Conservation (phyloP, 2,888 invertebrate species). For the Beris morrisii region DNA sequence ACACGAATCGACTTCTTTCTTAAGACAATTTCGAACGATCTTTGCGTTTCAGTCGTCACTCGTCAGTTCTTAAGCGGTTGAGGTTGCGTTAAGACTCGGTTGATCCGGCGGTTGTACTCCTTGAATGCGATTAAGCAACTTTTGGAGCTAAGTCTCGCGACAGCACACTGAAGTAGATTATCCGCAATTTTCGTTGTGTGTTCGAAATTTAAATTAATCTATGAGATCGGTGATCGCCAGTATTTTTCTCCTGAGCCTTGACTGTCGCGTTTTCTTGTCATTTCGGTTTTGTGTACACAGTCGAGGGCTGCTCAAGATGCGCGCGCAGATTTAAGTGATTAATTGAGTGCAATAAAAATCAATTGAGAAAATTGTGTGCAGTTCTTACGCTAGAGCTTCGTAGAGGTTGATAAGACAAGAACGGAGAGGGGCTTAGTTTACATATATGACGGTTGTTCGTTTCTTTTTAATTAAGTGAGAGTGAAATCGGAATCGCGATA, state of each 20-base stretch:
- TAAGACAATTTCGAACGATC: too few relatives aligned
- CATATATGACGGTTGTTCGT: not conserved
- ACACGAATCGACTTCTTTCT: too few relatives aligned
- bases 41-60: not conserved
- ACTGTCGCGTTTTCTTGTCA: too few relatives aligned
- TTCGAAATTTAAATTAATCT: too few relatives aligned
- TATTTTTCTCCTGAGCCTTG: too few relatives aligned
- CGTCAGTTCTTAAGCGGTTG: constrained; percentile 7
- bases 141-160: not conserved
- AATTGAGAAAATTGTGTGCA: constrained; percentile 15
- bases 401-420: too few relatives aligned
- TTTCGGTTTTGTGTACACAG: not conserved
- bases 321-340: constrained; percentile 26
- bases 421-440: not conserved
- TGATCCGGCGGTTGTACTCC: not conserved
- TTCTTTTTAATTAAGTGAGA: not conserved
- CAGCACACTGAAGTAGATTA: too few relatives aligned
- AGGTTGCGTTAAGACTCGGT: constrained; percentile 11
- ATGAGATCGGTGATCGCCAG: too few relatives aligned
- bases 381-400: not conserved
- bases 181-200: too few relatives aligned
- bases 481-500: not conserved
- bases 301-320: not conserved
- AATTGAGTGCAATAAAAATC: constrained; percentile 28
- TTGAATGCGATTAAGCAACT: not conserved